A percentile compares a stretch with the other conserved stretches of the same genome.
Evolutionary conservation across 2,888 invertebrate species (phyloP).

Genomic region (Drosophila phalerata): DNA sequence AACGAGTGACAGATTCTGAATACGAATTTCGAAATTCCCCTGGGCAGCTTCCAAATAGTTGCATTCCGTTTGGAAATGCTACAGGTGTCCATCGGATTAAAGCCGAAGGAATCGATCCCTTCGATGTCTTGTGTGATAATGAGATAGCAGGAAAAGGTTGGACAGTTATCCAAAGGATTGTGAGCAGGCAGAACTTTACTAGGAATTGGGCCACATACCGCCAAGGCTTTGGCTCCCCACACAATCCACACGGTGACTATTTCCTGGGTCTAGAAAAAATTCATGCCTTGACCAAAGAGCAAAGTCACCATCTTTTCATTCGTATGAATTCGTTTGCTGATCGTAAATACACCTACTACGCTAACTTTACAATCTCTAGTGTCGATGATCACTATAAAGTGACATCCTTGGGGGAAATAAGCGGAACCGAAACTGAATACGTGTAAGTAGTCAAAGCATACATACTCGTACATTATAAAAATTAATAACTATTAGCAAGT

Average conservation of each 20-base stretch:
- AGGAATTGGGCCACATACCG: not conserved
- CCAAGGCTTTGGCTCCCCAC: conserved; percentile 5
- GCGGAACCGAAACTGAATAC: conserved; percentile 4
- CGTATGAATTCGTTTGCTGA: not conserved
- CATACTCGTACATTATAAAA: too few relatives aligned
- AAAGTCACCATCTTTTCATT: conserved; percentile 5
- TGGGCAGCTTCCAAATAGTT: not conserved
- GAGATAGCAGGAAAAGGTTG: conserved; percentile 6
- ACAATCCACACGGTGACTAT: not conserved
- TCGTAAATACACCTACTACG: not conserved
- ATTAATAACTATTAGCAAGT: not conserved
- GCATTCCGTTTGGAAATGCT: not conserved
- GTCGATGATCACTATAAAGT: not conserved
- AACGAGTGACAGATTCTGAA: not conserved
- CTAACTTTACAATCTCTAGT: conserved; percentile 1
- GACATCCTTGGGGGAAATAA: not conserved
- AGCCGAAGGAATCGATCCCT: not conserved
- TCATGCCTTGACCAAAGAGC: not conserved
- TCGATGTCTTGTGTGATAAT: conserved; percentile 4
- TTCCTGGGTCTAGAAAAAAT: conserved; percentile 19
- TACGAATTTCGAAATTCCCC: not conserved
- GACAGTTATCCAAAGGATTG: conserved; percentile 13
- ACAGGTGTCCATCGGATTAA: not conserved
- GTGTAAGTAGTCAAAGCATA: conserved; percentile 2
- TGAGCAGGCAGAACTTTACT: not conserved